Conservation (phyloP, 2,113 vertebrate species). For the Agapornis roseicollis region DNA sequence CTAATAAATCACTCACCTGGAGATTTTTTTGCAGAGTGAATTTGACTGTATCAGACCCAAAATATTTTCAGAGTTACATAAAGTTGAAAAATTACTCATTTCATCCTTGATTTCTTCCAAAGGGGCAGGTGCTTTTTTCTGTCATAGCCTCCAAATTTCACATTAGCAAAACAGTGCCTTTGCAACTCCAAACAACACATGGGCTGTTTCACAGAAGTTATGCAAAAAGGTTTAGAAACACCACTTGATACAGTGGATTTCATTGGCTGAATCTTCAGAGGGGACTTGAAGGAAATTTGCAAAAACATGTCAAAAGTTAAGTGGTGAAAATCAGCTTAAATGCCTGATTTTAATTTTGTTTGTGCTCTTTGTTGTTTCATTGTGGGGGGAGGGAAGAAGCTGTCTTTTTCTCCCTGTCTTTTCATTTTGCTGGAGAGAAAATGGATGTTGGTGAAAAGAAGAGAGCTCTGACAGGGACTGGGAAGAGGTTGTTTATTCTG, state of each 20-base stretch:
- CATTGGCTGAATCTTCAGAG: constrained; percentile 20
- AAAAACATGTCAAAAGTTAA: constrained; percentile 64
- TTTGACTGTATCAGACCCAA: not conserved
- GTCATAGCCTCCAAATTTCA: not conserved
- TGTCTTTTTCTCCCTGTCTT: constrained; percentile 20
- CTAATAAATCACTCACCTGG: constrained; percentile 54
- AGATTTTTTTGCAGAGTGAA: not conserved
- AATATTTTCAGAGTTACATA: constrained; percentile 12
- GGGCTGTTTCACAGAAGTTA: not conserved
- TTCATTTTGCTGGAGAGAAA: constrained; percentile 28
- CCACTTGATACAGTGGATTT: constrained; percentile 5
- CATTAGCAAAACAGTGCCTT: not conserved
- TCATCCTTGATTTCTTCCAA: not conserved
- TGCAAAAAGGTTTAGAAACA: constrained; percentile 10
- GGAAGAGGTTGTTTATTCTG: constrained; percentile 63
- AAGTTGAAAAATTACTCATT: constrained; percentile 25
- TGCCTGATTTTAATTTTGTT: constrained; percentile 64
- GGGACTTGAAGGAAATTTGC: constrained; percentile 36
- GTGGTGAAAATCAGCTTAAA: constrained; percentile 70
- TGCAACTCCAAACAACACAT: not conserved
- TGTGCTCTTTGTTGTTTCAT: constrained; percentile 57
- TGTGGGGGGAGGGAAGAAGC: constrained; percentile 39
- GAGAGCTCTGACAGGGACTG: constrained; percentile 26
- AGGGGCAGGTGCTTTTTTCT: not conserved
- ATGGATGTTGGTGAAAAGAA: constrained; percentile 52